Evolutionary conservation across 2,888 invertebrate species (phyloP).

Genomic region (Campopleginae sp.): DNA sequence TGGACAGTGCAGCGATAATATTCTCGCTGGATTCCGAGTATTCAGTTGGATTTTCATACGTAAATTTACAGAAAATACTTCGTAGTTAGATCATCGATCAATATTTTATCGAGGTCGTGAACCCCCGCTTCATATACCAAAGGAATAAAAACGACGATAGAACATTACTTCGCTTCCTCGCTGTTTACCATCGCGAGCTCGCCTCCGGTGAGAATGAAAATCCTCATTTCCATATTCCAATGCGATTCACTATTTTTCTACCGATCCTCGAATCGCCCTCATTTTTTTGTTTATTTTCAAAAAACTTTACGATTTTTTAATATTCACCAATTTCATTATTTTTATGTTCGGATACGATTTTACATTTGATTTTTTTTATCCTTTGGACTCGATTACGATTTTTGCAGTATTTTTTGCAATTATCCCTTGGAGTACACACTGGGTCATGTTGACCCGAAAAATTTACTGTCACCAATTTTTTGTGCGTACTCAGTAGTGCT

Average conservation of each 20-base stretch:
- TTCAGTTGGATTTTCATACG: constrained; percentile 30
- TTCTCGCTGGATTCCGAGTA: constrained; percentile 42
- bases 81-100: constrained; percentile 60
- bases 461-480: too few species aligned
- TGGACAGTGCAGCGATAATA: constrained; percentile 17
- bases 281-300: background rate
- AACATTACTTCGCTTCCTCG: constrained; percentile 30
- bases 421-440: too few species aligned
- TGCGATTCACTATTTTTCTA: constrained; percentile 1
- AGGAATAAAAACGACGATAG: constrained; percentile 24
- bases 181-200: constrained; percentile 17
- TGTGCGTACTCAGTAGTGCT: too few species aligned
- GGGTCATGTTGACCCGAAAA: too few species aligned
- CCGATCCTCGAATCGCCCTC: background rate
- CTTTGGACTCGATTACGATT: background rate
- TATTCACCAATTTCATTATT: background rate
- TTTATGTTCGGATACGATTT: background rate
- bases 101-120: constrained; percentile 62
- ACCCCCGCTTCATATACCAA: constrained; percentile 31
- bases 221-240: constrained; percentile 15
- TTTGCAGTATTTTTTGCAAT: background rate
- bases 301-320: background rate
- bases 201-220: constrained; percentile 8
- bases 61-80: constrained; percentile 26
- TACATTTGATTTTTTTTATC: background rate